These are phyloP conservation scores for Tapirus terrestris DNA, from an alignment of 2,113 vertebrate species.

Conservation along the genomic window DNA sequence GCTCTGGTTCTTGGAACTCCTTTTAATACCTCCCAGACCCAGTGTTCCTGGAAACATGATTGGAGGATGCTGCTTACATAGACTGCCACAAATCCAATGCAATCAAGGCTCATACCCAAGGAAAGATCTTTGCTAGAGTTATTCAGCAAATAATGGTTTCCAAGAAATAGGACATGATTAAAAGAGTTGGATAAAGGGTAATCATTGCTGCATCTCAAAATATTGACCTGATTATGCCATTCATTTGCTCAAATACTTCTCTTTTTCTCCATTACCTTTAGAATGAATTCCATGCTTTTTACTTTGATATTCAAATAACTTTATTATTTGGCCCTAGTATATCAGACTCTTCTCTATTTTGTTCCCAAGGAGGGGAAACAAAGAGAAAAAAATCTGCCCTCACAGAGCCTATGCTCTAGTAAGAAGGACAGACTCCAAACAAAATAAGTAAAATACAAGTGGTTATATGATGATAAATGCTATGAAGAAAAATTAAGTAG, in stretches of 20 bases:
- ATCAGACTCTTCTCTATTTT: background rate
- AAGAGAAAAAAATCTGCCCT: background rate
- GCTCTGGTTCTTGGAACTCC: slow-evolving; percentile 6
- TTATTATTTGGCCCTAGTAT: background rate
- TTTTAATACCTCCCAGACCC: background rate
- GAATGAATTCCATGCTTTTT: background rate
- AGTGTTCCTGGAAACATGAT: background rate
- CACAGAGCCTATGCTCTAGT: background rate
- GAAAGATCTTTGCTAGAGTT: background rate
- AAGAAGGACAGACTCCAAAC: background rate
- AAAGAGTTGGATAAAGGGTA: background rate
- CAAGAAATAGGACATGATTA: background rate
- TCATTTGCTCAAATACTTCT: background rate
- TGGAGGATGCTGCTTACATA: background rate
- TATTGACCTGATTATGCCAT: background rate
- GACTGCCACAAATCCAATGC: background rate
- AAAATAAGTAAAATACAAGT: background rate
- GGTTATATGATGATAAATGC: background rate
- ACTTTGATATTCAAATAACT: background rate
- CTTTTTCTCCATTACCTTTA: background rate
- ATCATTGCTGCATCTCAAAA: background rate
- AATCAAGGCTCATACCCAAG: background rate
- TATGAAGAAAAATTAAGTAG: background rate
- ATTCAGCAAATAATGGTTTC: slow-evolving; percentile 1
- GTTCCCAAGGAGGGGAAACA: background rate